Evolutionary conservation across 2,888 invertebrate species (phyloP).

Genomic region (Amaurobius ferox): DNA sequence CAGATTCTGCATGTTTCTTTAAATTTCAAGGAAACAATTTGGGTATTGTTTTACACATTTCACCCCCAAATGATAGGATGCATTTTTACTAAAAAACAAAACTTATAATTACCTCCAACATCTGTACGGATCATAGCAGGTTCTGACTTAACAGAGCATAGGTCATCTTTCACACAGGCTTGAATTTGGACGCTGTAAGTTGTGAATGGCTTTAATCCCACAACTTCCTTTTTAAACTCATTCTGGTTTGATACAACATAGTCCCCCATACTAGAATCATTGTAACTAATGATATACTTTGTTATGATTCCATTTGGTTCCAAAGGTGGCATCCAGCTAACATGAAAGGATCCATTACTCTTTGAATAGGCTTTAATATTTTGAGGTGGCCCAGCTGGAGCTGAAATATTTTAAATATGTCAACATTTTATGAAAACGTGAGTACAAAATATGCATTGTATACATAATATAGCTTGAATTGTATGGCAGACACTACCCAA

Average conservation of each 20-base stretch:
- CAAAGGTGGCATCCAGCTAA: slow-evolving; percentile 55
- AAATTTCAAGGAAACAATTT: too few species aligned
- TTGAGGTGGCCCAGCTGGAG: slow-evolving; percentile 61
- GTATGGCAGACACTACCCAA: too few species aligned
- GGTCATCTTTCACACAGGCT: slow-evolving; percentile 49
- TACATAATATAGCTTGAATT: too few species aligned
- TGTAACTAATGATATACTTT: slow-evolving; percentile 50
- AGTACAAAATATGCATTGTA: too few species aligned
- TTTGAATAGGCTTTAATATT: slow-evolving; percentile 17
- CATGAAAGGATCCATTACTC: slow-evolving; percentile 14
- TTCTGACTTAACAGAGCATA: slow-evolving; percentile 31
- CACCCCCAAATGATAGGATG: too few species aligned
- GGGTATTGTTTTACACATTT: too few species aligned
- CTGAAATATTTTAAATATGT: too few species aligned
- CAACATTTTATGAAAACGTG: too few species aligned
- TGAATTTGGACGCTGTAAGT: slow-evolving; percentile 9
- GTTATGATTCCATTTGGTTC: slow-evolving; percentile 66
- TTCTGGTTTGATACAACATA: not conserved
- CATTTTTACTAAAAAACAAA: too few species aligned
- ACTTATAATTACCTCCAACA: slow-evolving; percentile 40
- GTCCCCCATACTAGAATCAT: slow-evolving; percentile 19
- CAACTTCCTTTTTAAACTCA: slow-evolving; percentile 17
- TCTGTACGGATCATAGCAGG: slow-evolving; percentile 24
- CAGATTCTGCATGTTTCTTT: too few species aligned
- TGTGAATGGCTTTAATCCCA: slow-evolving; percentile 6